phyloP scores from a whole-genome alignment of 2,888 invertebrate species.

The Chrysolina oricalcia region DNA sequence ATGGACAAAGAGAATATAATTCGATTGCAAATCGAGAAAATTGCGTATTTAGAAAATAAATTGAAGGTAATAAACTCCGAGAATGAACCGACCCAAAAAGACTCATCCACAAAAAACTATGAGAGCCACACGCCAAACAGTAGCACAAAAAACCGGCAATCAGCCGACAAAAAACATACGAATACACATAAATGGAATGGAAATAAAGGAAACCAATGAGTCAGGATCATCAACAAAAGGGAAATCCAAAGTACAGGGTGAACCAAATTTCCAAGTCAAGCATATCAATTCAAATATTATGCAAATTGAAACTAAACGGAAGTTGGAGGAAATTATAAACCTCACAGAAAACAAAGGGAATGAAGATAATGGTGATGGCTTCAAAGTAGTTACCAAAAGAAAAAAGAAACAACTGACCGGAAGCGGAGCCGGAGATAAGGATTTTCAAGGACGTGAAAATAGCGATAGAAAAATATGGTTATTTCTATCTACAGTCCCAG shows the following conservation, averaged over 20 bases:
- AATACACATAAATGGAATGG: slow-evolving; percentile 4
- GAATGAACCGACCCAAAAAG: slow-evolving; percentile 17
- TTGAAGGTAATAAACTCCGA: slow-evolving; percentile 6
- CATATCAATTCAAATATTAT: too few relatives aligned
- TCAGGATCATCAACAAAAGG: slow-evolving; percentile 13
- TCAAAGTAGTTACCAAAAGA: too few relatives aligned
- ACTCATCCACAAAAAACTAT: slow-evolving; percentile 11
- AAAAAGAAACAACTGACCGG: too few relatives aligned
- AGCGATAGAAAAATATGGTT: slow-evolving; percentile 7
- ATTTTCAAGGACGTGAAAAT: slow-evolving; percentile 9
- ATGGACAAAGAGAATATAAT: slow-evolving; percentile 18
- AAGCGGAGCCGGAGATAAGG: slow-evolving; percentile 16
- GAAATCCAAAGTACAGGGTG: too few relatives aligned
- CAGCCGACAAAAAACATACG: slow-evolving; percentile 5
- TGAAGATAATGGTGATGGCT: too few relatives aligned
- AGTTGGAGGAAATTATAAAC: too few relatives aligned
- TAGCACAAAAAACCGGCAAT: slow-evolving; percentile 17
- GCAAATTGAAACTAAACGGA: too few relatives aligned
- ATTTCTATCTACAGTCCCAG: slow-evolving; percentile 19
- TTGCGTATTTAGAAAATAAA: too few relatives aligned
- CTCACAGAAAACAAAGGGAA: too few relatives aligned
- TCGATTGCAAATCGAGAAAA: slow-evolving; percentile 15
- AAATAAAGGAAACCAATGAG: slow-evolving; percentile 23
- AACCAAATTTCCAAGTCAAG: too few relatives aligned
- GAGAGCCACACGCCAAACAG: slow-evolving; percentile 2